Conservation (phyloP, 2,797 vertebrate species). For the Microctenopoma stevenorrisi region DNA sequence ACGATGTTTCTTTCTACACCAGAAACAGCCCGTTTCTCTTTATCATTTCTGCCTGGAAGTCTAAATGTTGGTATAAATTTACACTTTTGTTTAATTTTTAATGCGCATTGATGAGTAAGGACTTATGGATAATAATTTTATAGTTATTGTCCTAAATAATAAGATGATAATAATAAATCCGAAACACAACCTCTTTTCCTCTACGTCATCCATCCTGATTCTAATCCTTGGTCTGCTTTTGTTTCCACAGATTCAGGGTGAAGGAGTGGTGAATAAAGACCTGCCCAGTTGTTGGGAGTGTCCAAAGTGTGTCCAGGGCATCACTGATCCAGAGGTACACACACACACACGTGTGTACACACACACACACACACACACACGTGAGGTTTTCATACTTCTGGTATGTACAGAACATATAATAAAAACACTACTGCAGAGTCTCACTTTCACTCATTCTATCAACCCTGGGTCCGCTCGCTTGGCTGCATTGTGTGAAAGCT, state of each 20-base stretch:
- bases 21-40: too few species aligned
- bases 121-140: too few species aligned
- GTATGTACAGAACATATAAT: not conserved
- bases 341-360: not conserved
- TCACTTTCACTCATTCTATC: not conserved
- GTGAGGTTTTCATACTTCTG: not conserved
- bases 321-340: slow-evolving; percentile 89
- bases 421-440: not conserved
- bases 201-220: not conserved
- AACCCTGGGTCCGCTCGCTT: slow-evolving; percentile 9
- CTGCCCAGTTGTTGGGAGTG: slow-evolving; percentile 99
- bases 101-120: too few species aligned
- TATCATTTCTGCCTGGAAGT: too few species aligned
- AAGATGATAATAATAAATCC: too few species aligned
- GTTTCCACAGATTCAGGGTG: slow-evolving; percentile 87
- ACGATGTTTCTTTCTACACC: too few species aligned
- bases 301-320: slow-evolving; percentile 92
- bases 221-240: slow-evolving; percentile 1
- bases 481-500: slow-evolving; percentile 40
- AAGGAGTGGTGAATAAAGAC: slow-evolving; percentile 94
- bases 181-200: too few species aligned
- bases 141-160: too few species aligned
- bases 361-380: slow-evolving; percentile 20
- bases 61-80: too few species aligned
- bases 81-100: too few species aligned